Conservation (phyloP, 64 coral and sea anemone genomes). For the Porites lutea region DNA sequence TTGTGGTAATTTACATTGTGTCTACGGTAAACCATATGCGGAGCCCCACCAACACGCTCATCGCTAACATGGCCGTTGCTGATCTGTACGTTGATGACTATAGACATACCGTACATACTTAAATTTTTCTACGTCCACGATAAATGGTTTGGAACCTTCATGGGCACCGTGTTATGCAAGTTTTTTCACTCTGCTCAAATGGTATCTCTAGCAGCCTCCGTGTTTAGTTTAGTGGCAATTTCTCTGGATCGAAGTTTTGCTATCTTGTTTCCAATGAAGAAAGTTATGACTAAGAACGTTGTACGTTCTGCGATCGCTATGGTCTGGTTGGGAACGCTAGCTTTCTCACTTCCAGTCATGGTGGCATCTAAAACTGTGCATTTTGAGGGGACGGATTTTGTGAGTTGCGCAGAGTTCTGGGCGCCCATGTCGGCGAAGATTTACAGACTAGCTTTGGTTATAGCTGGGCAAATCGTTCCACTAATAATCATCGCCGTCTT, state of each 20-base stretch:
- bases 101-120: constrained; percentile 74
- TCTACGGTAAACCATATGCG: constrained; percentile 72
- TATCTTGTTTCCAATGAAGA: constrained; percentile 71
- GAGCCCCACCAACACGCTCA: constrained; percentile 70
- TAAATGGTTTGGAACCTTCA: constrained; percentile 64
- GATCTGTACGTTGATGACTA: constrained; percentile 67
- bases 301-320: constrained; percentile 35
- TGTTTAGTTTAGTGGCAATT: constrained; percentile 69
- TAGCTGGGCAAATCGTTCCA: constrained; percentile 32
- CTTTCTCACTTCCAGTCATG: constrained; percentile 13
- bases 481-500: constrained; percentile 19
- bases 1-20: constrained; percentile 48
- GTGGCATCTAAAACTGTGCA: neutral
- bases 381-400: neutral
- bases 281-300: constrained; percentile 36
- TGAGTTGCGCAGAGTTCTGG: neutral
- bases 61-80: constrained; percentile 76
- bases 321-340: constrained; percentile 32
- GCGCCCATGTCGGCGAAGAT: neutral
- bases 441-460: neutral
- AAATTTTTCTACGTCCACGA: constrained; percentile 55
- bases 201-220: constrained; percentile 39
- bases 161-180: constrained; percentile 57
- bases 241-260: constrained; percentile 67
- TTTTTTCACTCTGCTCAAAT: constrained; percentile 65